Percentiles rank a stretch among this genome's conserved stretches.
These are phyloP conservation scores for Ceratosolen fusciceps DNA, from an alignment of 1,140 invertebrate genomes.

Conservation along the genomic window DNA sequence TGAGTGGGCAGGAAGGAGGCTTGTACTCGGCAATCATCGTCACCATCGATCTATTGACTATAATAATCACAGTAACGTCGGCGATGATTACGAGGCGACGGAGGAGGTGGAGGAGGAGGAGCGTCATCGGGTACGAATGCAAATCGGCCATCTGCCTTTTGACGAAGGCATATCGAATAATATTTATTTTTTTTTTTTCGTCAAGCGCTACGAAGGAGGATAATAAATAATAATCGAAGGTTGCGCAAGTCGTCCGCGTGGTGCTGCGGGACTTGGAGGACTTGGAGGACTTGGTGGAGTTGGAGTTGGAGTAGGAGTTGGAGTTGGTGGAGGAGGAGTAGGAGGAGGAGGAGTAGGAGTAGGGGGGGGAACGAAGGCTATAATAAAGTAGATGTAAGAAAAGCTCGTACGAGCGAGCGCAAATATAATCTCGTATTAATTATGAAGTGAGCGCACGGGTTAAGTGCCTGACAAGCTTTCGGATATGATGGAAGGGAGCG, in stretches of 20 bases:
- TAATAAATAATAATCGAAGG: slow-evolving; percentile 36
- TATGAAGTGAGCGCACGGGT: slow-evolving; percentile 6
- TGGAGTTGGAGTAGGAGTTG: no score
- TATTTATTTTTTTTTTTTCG: no score
- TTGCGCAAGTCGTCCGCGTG: slow-evolving; percentile 4
- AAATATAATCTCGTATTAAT: slow-evolving; percentile 2
- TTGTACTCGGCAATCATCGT: slow-evolving; percentile 11
- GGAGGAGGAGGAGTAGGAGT: no score
- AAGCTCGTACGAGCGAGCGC: slow-evolving; percentile 23
- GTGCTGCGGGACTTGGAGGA: no score
- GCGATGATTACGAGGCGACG: no score
- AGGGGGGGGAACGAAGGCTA: slow-evolving; percentile 37
- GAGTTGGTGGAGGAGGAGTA: no score
- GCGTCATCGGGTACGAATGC: neutral
- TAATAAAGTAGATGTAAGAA: slow-evolving; percentile 16
- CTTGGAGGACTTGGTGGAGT: no score
- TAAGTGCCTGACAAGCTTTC: neutral
- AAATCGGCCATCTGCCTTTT: neutral
- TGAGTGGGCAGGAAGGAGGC: neutral
- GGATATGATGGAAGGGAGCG: neutral
- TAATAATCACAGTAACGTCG: no score
- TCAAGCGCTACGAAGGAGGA: slow-evolving; percentile 10
- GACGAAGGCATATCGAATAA: slow-evolving; percentile 8
- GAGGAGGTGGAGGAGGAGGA: no score
- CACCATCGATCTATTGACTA: no score